Conservation (phyloP, 2,113 vertebrate genomes). For the Rhabdomys dilectus region DNA sequence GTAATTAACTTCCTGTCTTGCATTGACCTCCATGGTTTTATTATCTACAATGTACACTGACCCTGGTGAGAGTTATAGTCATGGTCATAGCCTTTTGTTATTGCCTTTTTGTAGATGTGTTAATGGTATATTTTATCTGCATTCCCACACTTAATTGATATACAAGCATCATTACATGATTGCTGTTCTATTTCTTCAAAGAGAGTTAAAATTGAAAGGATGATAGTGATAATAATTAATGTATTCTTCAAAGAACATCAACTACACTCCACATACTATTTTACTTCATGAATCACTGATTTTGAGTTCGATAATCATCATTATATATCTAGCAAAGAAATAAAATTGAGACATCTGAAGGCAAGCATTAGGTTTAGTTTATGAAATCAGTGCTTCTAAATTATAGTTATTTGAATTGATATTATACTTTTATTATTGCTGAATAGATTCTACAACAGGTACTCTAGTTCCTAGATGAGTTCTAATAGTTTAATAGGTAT, state of each 20-base stretch:
- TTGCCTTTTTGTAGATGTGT: not conserved
- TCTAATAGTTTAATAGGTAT: not conserved
- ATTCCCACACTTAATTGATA: not conserved
- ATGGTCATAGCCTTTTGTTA: slow-evolving; percentile 9
- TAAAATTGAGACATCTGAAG: not conserved
- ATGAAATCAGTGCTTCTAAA: not conserved
- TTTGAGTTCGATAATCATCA: not conserved
- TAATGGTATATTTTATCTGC: not conserved
- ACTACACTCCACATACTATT: not conserved
- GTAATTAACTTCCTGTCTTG: not conserved
- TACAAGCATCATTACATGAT: not conserved
- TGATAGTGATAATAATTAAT: not conserved
- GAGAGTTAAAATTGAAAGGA: not conserved
- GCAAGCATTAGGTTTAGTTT: not conserved
- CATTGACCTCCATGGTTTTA: not conserved
- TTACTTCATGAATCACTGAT: slow-evolving; percentile 15
- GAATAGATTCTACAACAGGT: not conserved
- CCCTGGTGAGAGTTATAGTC: not conserved
- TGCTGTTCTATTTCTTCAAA: not conserved
- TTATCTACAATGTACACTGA: not conserved
- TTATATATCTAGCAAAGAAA: not conserved
- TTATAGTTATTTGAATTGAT: slow-evolving; percentile 35
- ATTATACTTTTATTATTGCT: not conserved
- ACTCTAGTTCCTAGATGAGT: not conserved
- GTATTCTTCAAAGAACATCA: slow-evolving; percentile 10